Evolutionary conservation across 2,113 vertebrate species (phyloP).

Genomic region (Symphodus melops): DNA sequence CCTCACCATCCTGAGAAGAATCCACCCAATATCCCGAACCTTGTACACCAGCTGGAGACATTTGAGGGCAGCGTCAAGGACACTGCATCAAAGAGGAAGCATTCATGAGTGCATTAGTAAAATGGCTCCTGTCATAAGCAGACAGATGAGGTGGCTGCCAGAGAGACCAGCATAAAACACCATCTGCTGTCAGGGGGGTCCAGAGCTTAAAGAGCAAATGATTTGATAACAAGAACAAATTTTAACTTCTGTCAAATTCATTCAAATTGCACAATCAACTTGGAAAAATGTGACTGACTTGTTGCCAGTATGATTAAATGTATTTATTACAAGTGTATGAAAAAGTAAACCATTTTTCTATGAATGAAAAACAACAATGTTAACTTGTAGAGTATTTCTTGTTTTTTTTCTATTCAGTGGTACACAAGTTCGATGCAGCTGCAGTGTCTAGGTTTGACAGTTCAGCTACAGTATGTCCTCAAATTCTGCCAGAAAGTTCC

Average conservation of each 20-base stretch:
- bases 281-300: neutral
- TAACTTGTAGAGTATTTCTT: neutral
- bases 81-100: conserved; percentile 59
- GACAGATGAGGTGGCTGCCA: conserved; percentile 65
- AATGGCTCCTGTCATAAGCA: conserved; percentile 69
- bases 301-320: too few relatives aligned
- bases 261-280: neutral
- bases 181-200: conserved; percentile 58
- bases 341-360: too few relatives aligned
- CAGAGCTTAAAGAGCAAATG: conserved; percentile 36
- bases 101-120: conserved; percentile 67
- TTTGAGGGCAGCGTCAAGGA: conserved; percentile 62
- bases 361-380: too few relatives aligned
- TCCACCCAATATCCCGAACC: conserved; percentile 22
- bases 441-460: too few relatives aligned
- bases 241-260: conserved; percentile 47
- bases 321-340: too few relatives aligned
- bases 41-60: conserved; percentile 37
- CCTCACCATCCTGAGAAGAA: neutral
- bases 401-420: too few relatives aligned
- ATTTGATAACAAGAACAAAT: conserved; percentile 39
- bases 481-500: too few relatives aligned
- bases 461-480: too few relatives aligned
- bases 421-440: too few relatives aligned
- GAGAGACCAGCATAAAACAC: conserved; percentile 57